A percentile compares a stretch with the other conserved stretches of the same genome.
Conservation (phyloP, 2,113 vertebrate genomes). For the Aegithalos caudatus region DNA sequence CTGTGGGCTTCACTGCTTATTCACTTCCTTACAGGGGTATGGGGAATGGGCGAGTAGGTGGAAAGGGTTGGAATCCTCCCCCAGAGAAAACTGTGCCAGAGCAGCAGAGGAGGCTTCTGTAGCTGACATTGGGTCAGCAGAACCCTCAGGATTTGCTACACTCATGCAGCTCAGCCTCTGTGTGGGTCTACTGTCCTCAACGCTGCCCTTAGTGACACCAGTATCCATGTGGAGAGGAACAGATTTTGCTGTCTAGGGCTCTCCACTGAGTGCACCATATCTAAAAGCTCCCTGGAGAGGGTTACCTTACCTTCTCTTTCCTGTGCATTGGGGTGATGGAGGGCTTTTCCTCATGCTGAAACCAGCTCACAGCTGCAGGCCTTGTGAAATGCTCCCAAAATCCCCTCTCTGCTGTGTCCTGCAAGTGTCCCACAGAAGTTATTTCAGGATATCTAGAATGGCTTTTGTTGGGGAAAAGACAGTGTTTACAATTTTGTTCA, state of each 20-base stretch:
- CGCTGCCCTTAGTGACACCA: neutral
- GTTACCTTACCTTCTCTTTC: conserved; percentile 72
- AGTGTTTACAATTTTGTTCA: neutral
- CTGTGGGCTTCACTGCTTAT: neutral
- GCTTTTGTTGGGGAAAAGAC: neutral
- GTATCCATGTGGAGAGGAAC: rapidly evolving
- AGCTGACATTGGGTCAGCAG: neutral
- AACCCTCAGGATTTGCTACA: neutral
- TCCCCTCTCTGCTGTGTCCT: neutral
- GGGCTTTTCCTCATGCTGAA: conserved; percentile 71
- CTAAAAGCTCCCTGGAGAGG: neutral
- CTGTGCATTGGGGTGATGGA: conserved; percentile 57
- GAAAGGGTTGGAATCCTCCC: neutral
- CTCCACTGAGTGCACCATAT: neutral
- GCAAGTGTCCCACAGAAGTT: neutral
- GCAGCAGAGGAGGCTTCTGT: neutral
- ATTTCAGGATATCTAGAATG: neutral
- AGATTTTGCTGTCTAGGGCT: neutral
- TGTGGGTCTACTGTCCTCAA: neutral
- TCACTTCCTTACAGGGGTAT: neutral
- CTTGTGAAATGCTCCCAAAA: neutral
- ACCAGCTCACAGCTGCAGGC: conserved; percentile 52
- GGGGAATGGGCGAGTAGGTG: neutral
- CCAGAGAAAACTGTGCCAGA: neutral
- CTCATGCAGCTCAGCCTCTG: neutral